These are phyloP conservation scores for Tetraneura akinire DNA, from an alignment of 1,140 invertebrate species.

Conservation along the genomic window DNA sequence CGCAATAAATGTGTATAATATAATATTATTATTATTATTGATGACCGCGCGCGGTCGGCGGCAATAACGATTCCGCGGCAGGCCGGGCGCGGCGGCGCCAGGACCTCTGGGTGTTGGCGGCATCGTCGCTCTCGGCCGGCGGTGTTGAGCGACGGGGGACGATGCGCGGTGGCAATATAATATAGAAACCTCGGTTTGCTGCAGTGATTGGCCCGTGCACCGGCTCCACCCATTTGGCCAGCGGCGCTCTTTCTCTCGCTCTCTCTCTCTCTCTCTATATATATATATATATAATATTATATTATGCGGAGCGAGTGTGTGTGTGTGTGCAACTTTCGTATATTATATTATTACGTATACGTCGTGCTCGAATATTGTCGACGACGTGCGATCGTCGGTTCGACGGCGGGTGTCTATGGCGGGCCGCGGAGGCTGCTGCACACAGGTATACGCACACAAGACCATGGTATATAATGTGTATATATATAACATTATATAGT, in stretches of 20 bases:
- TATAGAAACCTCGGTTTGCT: slow-evolving; percentile 47
- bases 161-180: slow-evolving; percentile 7
- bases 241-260: too few relatives aligned
- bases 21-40: background rate
- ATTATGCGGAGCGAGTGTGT: too few relatives aligned
- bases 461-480: too few relatives aligned
- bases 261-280: too few relatives aligned
- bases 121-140: background rate
- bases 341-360: too few relatives aligned
- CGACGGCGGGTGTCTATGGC: background rate
- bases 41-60: background rate
- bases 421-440: background rate
- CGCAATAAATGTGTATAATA: background rate
- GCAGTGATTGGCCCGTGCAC: slow-evolving; percentile 47
- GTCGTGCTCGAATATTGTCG: background rate
- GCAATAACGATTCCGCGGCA: background rate
- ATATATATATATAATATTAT: too few relatives aligned
- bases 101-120: background rate
- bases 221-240: slow-evolving; percentile 34
- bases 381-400: background rate
- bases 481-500: too few relatives aligned
- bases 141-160: background rate
- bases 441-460: too few relatives aligned
- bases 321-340: too few relatives aligned
- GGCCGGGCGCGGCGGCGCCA: background rate